A percentile compares a stretch with the other conserved stretches of the same genome.
phyloP scores from a whole-genome alignment of 2,797 vertebrate species.

The Sardinella longiceps region DNA sequence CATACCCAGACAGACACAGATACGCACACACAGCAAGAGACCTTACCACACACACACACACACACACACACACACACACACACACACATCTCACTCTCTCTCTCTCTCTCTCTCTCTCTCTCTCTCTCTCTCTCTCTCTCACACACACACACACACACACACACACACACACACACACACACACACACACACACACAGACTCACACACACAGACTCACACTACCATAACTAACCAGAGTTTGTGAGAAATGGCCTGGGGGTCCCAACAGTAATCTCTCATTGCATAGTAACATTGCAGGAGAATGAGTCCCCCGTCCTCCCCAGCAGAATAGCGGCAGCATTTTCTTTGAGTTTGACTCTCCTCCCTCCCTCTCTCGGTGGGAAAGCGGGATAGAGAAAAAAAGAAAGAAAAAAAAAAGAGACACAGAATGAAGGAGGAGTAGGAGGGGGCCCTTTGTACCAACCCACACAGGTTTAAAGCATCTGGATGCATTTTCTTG shows the following conservation, averaged over 20 bases:
- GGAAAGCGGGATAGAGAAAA: background rate
- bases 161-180: slow-evolving; percentile 21
- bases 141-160: slow-evolving; percentile 1
- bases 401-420: background rate
- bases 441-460: slow-evolving; percentile 75
- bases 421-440: slow-evolving; percentile 67
- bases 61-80: slow-evolving; percentile 41
- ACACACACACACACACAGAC: slow-evolving; percentile 28
- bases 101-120: no score
- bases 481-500: slow-evolving; percentile 65
- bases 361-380: slow-evolving; percentile 49
- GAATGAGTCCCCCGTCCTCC: slow-evolving; percentile 67
- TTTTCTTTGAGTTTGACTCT: slow-evolving; percentile 74
- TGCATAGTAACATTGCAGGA: slow-evolving; percentile 69
- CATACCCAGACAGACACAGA: background rate
- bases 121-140: no score
- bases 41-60: slow-evolving; percentile 53
- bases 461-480: slow-evolving; percentile 74
- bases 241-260: slow-evolving; percentile 59
- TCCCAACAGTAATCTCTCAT: slow-evolving; percentile 71
- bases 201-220: slow-evolving; percentile 27
- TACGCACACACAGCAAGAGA: slow-evolving; percentile 43
- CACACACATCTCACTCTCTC: slow-evolving; percentile 40
- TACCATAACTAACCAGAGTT: slow-evolving; percentile 45
- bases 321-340: slow-evolving; percentile 64